Percentiles rank a stretch among this genome's conserved stretches.
Evolutionary conservation across 37 sponge, comb jelly and placozoan species (phyloP).

Genomic region (Spongilla lacustris): DNA sequence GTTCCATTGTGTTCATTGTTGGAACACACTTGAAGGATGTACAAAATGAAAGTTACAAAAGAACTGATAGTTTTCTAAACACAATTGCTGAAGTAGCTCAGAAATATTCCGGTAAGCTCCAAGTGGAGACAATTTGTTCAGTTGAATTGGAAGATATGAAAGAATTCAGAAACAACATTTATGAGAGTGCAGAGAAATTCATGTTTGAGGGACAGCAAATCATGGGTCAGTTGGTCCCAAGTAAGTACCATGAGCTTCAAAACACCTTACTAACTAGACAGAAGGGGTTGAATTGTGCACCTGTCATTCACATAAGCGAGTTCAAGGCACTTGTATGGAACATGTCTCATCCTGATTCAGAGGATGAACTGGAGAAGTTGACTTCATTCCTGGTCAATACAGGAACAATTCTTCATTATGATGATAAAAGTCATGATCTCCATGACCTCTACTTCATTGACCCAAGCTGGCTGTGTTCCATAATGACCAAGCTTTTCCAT

Average conservation of each 20-base stretch:
- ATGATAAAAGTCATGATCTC: conserved; percentile 52
- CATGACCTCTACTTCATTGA: conserved; percentile 75
- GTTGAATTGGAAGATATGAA: conserved; percentile 27
- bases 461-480: conserved; percentile 72
- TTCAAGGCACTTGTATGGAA: conserved; percentile 24
- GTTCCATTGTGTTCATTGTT: conserved; percentile 53
- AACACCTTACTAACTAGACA: conserved; percentile 11
- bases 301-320: conserved; percentile 41
- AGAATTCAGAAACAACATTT: conserved; percentile 42
- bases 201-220: conserved; percentile 22
- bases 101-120: neutral
- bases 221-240: conserved; percentile 64
- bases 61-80: neutral
- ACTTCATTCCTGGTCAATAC: conserved; percentile 53
- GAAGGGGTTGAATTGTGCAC: neutral
- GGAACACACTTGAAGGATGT: conserved; percentile 71
- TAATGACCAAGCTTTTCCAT: conserved; percentile 70
- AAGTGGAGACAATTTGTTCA: neutral
- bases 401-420: conserved; percentile 69
- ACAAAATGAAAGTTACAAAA: neutral
- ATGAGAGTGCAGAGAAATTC: conserved; percentile 47
- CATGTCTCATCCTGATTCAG: conserved; percentile 14
- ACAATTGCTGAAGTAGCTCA: neutral
- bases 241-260: conserved; percentile 47
- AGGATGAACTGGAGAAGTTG: conserved; percentile 50